Conservation (phyloP, 2,888 invertebrate species). For the Nomada ruficornis region DNA sequence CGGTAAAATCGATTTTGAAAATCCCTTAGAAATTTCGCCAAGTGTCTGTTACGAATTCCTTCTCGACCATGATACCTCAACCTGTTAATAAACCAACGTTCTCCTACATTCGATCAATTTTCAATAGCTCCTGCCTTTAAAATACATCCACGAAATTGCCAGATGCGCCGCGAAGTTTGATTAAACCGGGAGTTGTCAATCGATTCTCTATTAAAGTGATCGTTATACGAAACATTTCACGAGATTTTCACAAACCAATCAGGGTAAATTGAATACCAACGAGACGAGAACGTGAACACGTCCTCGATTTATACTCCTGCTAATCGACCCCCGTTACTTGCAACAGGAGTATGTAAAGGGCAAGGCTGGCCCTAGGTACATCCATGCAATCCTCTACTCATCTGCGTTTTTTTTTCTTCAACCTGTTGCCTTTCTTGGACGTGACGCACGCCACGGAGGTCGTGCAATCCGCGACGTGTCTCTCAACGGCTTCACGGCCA, state of each 20-base stretch:
- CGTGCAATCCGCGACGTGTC: constrained; percentile 42
- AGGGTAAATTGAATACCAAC: background rate
- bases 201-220: background rate
- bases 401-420: constrained; percentile 83
- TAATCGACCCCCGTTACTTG: constrained; percentile 83
- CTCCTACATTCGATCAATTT: background rate
- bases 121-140: background rate
- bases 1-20: background rate
- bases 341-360: constrained; percentile 82
- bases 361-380: constrained; percentile 83
- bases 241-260: background rate
- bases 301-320: constrained; percentile 47
- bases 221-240: background rate
- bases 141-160: constrained; percentile 27
- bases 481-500: constrained; percentile 56
- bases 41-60: background rate
- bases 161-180: constrained; percentile 12
- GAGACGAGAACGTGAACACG: constrained; percentile 22
- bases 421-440: constrained; percentile 78
- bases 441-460: constrained; percentile 60
- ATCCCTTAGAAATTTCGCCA: constrained; percentile 5
- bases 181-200: background rate
- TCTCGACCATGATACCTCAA: background rate
- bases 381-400: constrained; percentile 84
- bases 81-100: background rate